Percentiles rank a stretch among this genome's conserved stretches.
Conservation (phyloP, 2,113 vertebrate genomes). For the Cephalopterus ornatus region DNA sequence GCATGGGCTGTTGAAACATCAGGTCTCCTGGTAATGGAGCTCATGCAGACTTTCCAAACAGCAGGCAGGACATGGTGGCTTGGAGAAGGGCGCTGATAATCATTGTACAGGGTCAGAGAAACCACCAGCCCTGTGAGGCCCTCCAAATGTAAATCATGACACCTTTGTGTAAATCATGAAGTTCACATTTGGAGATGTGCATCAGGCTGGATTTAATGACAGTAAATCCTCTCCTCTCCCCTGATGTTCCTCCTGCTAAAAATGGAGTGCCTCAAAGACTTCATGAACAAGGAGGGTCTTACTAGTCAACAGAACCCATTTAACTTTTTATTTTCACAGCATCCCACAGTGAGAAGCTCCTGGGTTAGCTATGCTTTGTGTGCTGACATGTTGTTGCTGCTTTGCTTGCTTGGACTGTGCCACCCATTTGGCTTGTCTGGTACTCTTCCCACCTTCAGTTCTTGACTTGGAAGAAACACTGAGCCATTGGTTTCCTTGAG, state of each 20-base stretch:
- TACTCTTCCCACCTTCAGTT: neutral
- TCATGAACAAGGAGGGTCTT: neutral
- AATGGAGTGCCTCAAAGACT: neutral
- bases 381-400: neutral
- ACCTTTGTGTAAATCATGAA: neutral
- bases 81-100: neutral
- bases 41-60: neutral
- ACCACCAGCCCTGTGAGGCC: neutral
- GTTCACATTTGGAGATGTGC: neutral
- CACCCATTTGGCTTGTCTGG: neutral
- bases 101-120: neutral
- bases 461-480: neutral
- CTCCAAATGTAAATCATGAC: neutral
- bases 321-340: neutral
- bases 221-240: neutral
- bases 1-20: neutral
- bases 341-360: neutral
- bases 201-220: neutral
- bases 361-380: neutral
- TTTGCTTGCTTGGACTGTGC: neutral
- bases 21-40: neutral
- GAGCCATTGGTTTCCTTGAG: neutral
- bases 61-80: neutral
- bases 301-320: accelerated
- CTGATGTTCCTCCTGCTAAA: neutral